These are phyloP conservation scores for Galerucella nymphaeae DNA, from an alignment of 2,888 invertebrate species.

Conservation along the genomic window DNA sequence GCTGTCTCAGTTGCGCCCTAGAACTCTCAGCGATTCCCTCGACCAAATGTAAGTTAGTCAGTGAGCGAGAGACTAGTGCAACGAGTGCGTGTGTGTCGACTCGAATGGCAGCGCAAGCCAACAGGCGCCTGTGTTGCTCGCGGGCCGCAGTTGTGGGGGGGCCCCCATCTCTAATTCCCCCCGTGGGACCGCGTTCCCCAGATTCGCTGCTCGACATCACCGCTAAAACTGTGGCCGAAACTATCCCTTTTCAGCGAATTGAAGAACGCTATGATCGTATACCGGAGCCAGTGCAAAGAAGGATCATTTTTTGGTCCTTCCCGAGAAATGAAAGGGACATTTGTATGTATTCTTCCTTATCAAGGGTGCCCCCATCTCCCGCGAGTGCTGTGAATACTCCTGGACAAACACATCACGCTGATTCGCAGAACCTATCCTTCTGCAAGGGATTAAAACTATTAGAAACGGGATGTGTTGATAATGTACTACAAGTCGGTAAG, in stretches of 20 bases:
- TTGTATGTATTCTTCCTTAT: conserved; percentile 88
- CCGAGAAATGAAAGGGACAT: conserved; percentile 89
- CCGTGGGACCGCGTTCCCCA: conserved; percentile 67
- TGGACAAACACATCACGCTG: conserved; percentile 61
- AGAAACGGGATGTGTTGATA: conserved; percentile 85
- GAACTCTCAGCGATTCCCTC: conserved; percentile 31
- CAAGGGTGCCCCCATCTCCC: conserved; percentile 67
- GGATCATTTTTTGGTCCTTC: conserved; percentile 91
- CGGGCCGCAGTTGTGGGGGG: conserved; percentile 60
- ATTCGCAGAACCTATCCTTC: conserved; percentile 86
- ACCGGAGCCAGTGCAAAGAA: conserved; percentile 88
- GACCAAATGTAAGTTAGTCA: conserved; percentile 47
- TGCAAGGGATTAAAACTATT: conserved; percentile 87
- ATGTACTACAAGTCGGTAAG: conserved; percentile 91
- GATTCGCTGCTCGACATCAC: conserved; percentile 84
- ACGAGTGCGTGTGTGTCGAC: conserved; percentile 49
- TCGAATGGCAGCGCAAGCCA: conserved; percentile 60
- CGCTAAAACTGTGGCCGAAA: conserved; percentile 85
- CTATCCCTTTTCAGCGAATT: conserved; percentile 87
- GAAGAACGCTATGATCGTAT: conserved; percentile 89
- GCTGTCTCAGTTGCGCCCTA: conserved; percentile 29
- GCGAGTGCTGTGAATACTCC: conserved; percentile 38
- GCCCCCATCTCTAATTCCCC: conserved; percentile 51
- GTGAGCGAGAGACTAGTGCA: conserved; percentile 61
- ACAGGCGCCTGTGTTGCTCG: conserved; percentile 66